Base-by-base conservation (phyloP, 2,113 vertebrate genomes). In the Sakesphorus luctuosus region DNA sequence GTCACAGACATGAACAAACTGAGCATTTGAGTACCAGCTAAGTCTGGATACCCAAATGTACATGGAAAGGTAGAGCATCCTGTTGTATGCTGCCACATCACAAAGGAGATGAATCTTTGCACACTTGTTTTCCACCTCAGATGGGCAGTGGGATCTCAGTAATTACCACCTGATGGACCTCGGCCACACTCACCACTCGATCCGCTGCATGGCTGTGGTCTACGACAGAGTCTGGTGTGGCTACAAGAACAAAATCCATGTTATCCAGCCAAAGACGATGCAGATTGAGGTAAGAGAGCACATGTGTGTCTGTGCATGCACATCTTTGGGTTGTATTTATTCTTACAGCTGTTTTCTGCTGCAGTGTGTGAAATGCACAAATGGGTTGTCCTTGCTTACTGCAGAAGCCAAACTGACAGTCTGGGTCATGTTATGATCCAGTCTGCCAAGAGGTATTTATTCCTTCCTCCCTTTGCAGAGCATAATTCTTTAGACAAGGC, bases 241-340 rank as follows among this genome's bases (percentile, higher is more conserved):
- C 89, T 99, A 99, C 97, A 99, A 99, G 98, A 99, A 99, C 97
- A 99, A 99, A 97, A 99, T 99, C 95, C 99, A 99, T 28, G 99
- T 99, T 86, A 99, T 99, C 96, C 99, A 99, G 97, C 99, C 99
- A 28, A 99, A 99, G 97, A 99, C 99, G 7, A 99, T 99, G 99
- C 99, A 99, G 97, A 99, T 99, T 4, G 99, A 99, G 99, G 99
- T 98, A 88, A 82, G 98, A 80, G 49, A 47, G 20, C 11, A 72
- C 8, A 23, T 7, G 17, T 1, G 0, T 40, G 7, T 62, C 25
- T n/a, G 4, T 80, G 62, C 1, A 1, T 11, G 38, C 46, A 72
- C 33, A 6, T 26, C 10, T 38, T 63, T 49, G 21, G 26, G 19
- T 25, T 77, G 6, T 46, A 10, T 75, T 73, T 85, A 25, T 68